Conservation (phyloP, 2,113 vertebrate species). For the Puma concolor region DNA sequence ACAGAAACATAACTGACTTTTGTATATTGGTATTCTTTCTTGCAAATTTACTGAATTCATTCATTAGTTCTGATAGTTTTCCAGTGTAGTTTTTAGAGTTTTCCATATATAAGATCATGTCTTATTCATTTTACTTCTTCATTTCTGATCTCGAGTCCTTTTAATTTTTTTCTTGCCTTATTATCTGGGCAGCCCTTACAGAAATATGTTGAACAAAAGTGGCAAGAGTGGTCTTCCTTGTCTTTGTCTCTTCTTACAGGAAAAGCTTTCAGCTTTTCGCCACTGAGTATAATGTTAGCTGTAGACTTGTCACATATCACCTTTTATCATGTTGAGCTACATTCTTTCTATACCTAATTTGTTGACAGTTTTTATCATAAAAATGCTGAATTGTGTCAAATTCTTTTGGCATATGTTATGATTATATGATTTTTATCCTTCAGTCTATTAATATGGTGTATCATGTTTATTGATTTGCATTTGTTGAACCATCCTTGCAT, state of each 20-base stretch:
- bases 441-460: background rate
- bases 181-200: background rate
- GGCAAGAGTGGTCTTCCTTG: background rate
- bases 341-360: background rate
- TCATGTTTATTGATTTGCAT: background rate
- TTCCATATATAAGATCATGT: background rate
- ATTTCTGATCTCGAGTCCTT: background rate
- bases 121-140: background rate
- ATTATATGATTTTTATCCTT: background rate
- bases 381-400: background rate
- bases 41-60: too few species aligned
- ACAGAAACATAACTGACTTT: background rate
- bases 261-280: background rate
- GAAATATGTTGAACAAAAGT: background rate
- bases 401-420: background rate
- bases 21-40: too few species aligned
- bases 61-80: background rate
- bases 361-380: background rate
- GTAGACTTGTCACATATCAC: background rate
- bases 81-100: background rate
- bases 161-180: background rate
- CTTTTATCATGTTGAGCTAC: background rate
- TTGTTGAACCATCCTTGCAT: background rate
- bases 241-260: background rate
- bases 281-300: background rate